Base-by-base conservation (phyloP, 2,888 invertebrate species). In the Morpho helenor region DNA sequence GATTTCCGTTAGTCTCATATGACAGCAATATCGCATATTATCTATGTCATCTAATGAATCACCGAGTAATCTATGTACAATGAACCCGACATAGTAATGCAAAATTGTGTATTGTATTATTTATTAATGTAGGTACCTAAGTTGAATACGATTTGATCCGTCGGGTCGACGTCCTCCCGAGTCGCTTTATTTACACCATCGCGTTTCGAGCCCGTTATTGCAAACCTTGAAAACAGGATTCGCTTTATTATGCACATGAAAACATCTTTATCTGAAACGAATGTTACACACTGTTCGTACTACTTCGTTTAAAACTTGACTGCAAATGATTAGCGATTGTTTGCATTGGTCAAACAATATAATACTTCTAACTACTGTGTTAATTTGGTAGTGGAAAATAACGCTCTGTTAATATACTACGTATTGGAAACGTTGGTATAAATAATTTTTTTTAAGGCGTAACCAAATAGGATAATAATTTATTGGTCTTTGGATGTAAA, bases 121-220 rank as follows among this genome's bases (percentile, higher is more conserved):
- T 64, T 63, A 69, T 65, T 54, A 42, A 42, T 48, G 54, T 53
- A 10, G 16, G 41, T 54, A 54, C 54, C 66, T 80, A 78, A 81
- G 78, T 79, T 80, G 78, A 82, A 79, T 83, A 82, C 79, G 78
- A 80, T 85, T 84, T 81, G 84, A 86, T 76, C 76, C 80, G 79
- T 74, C 70, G 80, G 88, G 88, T 88, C 88, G 84, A 79, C 80
- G 88, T 84, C 86, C 88, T 82, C 80, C 73, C 73, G 74, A 79
- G 77, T 79, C 73, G 71, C 77, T 81, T 80, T 80, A 85, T 85
- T 84, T 84, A 84, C 83, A 81, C 82, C 82, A 84, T 82, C 84
- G 79, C 80, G 80, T 81, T 79, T 79, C 80, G 72, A 79, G 77
- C 77, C 80, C 72, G 80, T 84, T 83, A 84, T 80, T 80, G 77